phyloP scores from a whole-genome alignment of 2,797 vertebrate species.

The Poliocrania exsul region DNA sequence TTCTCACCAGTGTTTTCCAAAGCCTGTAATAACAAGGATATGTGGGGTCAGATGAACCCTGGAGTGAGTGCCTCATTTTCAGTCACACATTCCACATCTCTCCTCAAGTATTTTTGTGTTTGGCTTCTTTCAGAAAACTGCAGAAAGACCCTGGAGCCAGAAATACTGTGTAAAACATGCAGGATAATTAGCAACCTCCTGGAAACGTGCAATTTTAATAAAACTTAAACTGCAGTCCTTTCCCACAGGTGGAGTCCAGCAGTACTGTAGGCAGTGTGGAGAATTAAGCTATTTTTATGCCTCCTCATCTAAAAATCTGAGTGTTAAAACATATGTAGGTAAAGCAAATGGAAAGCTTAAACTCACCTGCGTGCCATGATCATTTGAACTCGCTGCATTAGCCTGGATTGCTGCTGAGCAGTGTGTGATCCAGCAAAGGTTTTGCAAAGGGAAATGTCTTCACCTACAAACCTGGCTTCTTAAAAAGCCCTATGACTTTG shows the following conservation, averaged over 20 bases:
- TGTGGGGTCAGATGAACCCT: background rate
- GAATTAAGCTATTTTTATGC: conserved; percentile 68
- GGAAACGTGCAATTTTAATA: conserved; percentile 62
- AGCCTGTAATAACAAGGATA: background rate
- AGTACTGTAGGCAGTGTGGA: conserved; percentile 40
- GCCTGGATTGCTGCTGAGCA: conserved; percentile 27
- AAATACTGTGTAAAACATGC: conserved; percentile 54
- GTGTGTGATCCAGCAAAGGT: conserved; percentile 27
- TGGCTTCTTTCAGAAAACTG: conserved; percentile 69
- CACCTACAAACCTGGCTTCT: conserved; percentile 64
- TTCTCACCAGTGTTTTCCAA: background rate
- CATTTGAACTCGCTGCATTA: conserved; percentile 42
- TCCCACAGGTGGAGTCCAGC: conserved; percentile 61
- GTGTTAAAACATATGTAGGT: conserved; percentile 57
- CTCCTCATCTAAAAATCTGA: conserved; percentile 54
- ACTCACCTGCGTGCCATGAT: background rate
- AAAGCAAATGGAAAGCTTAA: conserved; percentile 52
- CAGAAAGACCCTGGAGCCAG: conserved; percentile 70
- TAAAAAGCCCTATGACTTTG: conserved; percentile 47
- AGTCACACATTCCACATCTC: conserved; percentile 53
- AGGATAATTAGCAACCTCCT: conserved; percentile 72
- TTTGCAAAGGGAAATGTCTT: conserved; percentile 62
- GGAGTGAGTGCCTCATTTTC: conserved; percentile 27
- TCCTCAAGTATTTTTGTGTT: conserved; percentile 65
- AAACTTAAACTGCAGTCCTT: conserved; percentile 63